Conservation (phyloP, 1,140 invertebrate genomes). For the Bilobella aurantiaca region DNA sequence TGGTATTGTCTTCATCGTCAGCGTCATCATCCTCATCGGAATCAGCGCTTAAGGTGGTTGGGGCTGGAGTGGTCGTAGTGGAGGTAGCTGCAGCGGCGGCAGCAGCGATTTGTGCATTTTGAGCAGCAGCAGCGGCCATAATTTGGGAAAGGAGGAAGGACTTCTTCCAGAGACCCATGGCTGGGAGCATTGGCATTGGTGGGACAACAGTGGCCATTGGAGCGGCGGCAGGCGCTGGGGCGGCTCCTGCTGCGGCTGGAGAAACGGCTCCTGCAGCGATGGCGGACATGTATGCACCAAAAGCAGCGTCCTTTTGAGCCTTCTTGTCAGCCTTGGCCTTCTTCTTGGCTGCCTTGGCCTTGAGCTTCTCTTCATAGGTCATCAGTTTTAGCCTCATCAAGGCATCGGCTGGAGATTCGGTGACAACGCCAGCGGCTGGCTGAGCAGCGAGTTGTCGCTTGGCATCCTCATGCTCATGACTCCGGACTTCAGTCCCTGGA, state of each 20-base stretch:
- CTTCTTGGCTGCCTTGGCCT: neutral
- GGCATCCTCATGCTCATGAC: neutral
- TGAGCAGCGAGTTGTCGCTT: neutral
- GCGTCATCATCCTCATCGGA: neutral
- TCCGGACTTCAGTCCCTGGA: no score
- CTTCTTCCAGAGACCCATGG: constrained; percentile 9
- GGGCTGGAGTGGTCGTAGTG: neutral
- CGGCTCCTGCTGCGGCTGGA: neutral
- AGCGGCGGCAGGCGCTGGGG: neutral
- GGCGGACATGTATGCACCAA: neutral
- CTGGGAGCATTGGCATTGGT: neutral
- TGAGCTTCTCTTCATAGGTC: neutral
- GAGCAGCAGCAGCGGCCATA: neutral
- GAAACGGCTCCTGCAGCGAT: neutral
- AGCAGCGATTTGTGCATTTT: neutral
- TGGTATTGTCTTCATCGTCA: constrained; percentile 5
- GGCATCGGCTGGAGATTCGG: neutral
- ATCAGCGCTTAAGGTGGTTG: neutral
- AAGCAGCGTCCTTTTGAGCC: constrained; percentile 3
- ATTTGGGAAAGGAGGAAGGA: constrained; percentile 1
- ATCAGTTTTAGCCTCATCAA: constrained; percentile 1
- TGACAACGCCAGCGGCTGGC: neutral
- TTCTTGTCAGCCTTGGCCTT: constrained; percentile 4
- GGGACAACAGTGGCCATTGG: neutral
- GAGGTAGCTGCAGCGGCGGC: neutral